Conservation (phyloP, 2,888 invertebrate genomes). For the Coecobrya sp. region DNA sequence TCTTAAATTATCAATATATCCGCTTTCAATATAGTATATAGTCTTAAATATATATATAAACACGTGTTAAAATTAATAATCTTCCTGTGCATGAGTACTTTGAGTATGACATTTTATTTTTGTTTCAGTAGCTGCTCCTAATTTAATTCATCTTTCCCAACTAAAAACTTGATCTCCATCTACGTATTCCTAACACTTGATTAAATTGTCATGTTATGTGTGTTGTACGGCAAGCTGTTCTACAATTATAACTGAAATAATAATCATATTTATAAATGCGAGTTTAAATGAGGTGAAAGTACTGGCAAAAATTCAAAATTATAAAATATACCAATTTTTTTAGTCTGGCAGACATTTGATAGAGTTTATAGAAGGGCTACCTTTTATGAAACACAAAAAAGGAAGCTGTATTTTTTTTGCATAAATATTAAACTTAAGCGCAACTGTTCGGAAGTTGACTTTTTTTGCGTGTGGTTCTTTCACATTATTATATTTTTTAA, state of each 20-base stretch:
- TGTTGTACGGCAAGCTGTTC: conserved; percentile 76
- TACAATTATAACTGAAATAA: conserved; percentile 9
- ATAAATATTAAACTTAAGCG: background rate
- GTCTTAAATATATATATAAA: conserved; percentile 39
- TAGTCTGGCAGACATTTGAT: background rate
- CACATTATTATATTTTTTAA: background rate
- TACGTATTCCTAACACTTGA: conserved; percentile 1
- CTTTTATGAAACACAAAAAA: conserved; percentile 15
- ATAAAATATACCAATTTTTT: conserved; percentile 25
- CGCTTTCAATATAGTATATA: conserved; percentile 2
- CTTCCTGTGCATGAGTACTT: conserved; percentile 81
- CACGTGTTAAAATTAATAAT: conserved; percentile 76
- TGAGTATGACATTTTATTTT: conserved; percentile 72
- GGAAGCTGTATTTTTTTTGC: background rate
- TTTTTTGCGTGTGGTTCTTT: background rate
- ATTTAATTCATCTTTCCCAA: background rate
- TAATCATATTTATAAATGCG: background rate
- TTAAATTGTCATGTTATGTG: conserved; percentile 66
- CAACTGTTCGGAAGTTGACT: conserved; percentile 6
- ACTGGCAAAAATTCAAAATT: conserved; percentile 37
- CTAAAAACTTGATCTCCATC: conserved; percentile 8
- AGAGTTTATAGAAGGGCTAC: conserved; percentile 2
- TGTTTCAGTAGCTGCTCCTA: conserved; percentile 50
- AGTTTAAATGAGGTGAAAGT: background rate
- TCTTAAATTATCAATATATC: conserved; percentile 8